These are phyloP conservation scores for Sphecodes monilicornis DNA, from an alignment of 2,888 invertebrate species.

Conservation along the genomic window DNA sequence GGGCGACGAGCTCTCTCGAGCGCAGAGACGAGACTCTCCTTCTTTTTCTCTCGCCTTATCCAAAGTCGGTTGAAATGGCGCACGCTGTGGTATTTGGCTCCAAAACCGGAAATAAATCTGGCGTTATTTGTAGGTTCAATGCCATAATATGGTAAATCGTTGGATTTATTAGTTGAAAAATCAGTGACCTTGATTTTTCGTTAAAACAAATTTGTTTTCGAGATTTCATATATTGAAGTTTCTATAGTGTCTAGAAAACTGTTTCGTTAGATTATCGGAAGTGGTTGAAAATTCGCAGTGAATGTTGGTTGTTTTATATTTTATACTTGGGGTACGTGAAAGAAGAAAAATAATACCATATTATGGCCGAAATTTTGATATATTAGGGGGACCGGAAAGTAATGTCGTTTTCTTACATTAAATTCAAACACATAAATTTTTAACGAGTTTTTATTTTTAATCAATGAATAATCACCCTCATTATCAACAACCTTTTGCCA, in stretches of 20 bases:
- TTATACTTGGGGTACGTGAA: not conserved
- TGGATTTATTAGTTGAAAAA: not conserved
- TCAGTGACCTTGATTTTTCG: not conserved
- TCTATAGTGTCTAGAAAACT: not conserved
- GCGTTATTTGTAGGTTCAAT: not conserved
- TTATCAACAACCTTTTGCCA: too few relatives aligned
- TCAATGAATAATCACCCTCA: too few relatives aligned
- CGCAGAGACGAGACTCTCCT: not conserved
- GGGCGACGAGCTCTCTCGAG: not conserved
- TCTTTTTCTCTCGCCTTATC: not conserved
- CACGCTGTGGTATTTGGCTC: not conserved
- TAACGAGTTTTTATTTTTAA: too few relatives aligned
- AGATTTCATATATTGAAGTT: not conserved
- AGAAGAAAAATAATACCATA: not conserved
- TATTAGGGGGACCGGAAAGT: too few relatives aligned
- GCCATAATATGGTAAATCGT: too few relatives aligned
- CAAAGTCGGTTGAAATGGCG: slow-evolving; percentile 3
- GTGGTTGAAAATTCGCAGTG: too few relatives aligned
- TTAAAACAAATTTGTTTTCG: not conserved
- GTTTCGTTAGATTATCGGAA: not conserved
- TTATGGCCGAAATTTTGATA: too few relatives aligned
- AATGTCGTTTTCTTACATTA: too few relatives aligned
- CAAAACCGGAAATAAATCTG: not conserved
- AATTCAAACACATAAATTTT: too few relatives aligned
- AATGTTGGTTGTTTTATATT: not conserved